A percentile compares a stretch with the other conserved stretches of the same genome.
These are phyloP conservation scores for Idaea straminata DNA, from an alignment of 2,888 invertebrate species.

Conservation along the genomic window DNA sequence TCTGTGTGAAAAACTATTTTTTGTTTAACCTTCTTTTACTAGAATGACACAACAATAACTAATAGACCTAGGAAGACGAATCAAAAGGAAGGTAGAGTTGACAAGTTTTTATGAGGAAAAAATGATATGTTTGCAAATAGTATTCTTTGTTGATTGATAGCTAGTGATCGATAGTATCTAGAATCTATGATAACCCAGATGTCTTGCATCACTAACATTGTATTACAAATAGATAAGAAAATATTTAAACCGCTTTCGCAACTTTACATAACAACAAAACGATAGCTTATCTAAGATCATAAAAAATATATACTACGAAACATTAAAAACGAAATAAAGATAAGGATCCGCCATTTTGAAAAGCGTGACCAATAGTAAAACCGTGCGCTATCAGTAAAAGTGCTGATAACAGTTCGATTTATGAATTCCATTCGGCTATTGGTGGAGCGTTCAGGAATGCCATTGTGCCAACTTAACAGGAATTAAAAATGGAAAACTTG, in stretches of 20 bases:
- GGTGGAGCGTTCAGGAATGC: constrained; percentile 43
- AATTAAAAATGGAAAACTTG: constrained; percentile 59
- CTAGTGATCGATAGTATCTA: background rate
- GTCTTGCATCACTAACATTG: constrained; percentile 5
- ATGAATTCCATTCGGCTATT: constrained; percentile 61
- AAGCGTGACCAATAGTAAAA: constrained; percentile 67
- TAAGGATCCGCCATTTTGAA: constrained; percentile 68
- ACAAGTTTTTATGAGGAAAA: too few relatives aligned
- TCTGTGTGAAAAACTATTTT: constrained; percentile 4
- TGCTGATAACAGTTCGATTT: constrained; percentile 72
- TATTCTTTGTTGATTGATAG: background rate
- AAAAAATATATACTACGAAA: constrained; percentile 53
- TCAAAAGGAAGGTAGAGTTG: too few relatives aligned
- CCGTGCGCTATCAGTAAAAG: constrained; percentile 57
- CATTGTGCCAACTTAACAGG: constrained; percentile 49
- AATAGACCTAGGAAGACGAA: too few relatives aligned
- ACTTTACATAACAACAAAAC: constrained; percentile 36
- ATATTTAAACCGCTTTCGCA: constrained; percentile 12
- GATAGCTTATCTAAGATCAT: constrained; percentile 57
- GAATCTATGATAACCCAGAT: constrained; percentile 2
- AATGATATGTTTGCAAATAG: too few relatives aligned
- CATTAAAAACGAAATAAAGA: constrained; percentile 57
- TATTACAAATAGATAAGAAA: constrained; percentile 5
- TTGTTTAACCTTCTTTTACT: background rate
- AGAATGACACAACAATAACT: too few relatives aligned